These are phyloP conservation scores for Pholis gunnellus DNA, from an alignment of 2,113 vertebrate genomes.

Conservation along the genomic window DNA sequence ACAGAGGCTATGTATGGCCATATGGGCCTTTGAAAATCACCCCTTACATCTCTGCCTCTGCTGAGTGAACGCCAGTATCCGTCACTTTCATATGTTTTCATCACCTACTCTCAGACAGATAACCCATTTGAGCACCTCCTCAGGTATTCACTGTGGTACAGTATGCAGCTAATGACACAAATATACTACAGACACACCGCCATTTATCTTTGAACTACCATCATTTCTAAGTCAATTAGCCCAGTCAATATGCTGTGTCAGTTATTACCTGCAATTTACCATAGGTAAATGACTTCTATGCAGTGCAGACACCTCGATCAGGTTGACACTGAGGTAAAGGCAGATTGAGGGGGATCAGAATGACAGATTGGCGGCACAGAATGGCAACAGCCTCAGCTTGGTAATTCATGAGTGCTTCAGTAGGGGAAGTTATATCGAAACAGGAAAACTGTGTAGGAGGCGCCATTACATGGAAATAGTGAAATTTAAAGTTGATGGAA, in stretches of 20 bases:
- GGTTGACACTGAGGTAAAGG: slow-evolving; percentile 40
- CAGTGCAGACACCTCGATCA: slow-evolving; percentile 29
- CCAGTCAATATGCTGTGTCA: slow-evolving; percentile 63
- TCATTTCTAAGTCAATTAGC: slow-evolving; percentile 71
- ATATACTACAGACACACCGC: slow-evolving; percentile 27
- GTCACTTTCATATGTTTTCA: slow-evolving; percentile 57
- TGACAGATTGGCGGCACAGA: slow-evolving; percentile 45
- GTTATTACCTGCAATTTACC: slow-evolving; percentile 65
- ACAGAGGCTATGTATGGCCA: background rate
- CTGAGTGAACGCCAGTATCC: background rate
- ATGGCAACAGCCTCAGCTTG: slow-evolving; percentile 22
- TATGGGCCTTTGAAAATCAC: slow-evolving; percentile 15
- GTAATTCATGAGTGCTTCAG: slow-evolving; percentile 28
- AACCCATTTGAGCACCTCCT: slow-evolving; percentile 42
- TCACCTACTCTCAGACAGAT: slow-evolving; percentile 49
- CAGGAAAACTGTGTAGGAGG: slow-evolving; percentile 31
- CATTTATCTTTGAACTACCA: slow-evolving; percentile 58
- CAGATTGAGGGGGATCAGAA: slow-evolving; percentile 16
- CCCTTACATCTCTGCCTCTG: background rate
- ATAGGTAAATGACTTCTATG: slow-evolving; percentile 52
- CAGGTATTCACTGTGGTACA: slow-evolving; percentile 42
- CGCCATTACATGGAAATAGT: slow-evolving; percentile 29
- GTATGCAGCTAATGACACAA: slow-evolving; percentile 58
- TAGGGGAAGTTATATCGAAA: slow-evolving; percentile 12
- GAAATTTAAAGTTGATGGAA: slow-evolving; percentile 38